Base-by-base conservation (phyloP, 2,888 invertebrate genomes). In the Dryococelus australis region DNA sequence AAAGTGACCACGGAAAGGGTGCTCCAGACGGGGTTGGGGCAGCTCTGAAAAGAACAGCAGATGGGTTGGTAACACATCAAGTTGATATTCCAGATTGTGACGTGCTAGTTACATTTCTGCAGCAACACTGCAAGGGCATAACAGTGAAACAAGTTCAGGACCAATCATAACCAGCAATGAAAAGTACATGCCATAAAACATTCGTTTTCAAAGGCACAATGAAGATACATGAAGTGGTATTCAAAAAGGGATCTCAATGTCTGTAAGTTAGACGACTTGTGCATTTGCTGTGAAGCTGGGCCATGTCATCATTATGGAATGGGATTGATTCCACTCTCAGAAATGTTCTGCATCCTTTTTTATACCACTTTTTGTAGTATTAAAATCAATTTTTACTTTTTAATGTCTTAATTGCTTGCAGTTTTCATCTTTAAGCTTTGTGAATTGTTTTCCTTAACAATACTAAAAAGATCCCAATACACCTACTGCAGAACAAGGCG, bases 201-300 rank as follows among this genome's bases (percentile, higher is more conserved):
- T 65, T 65, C 65, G 65, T 65, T 9, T 65, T 65, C 65, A 65
- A 65, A 65, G 65, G 65, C 65, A 65, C 65, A 65, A 65, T 65
- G 65, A 65, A 65, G 65, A 65, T 65, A 65, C 65, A 65, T 65
- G 65, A 65, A 65, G 65, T 65, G 16, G 65, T 65, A 65, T 65
- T 65, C 65, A 65, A 20, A n/a, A 65, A 65, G 65, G 65, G 65
- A 65, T 65, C 10, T 65, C 65, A 20, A 65, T 12, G 65, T 65
- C 16, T 65, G 65, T 16, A 65, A 65, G 65, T 65, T 65, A 65
- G 65, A 65, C 24, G 65, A 16, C 65, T 65, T 16, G 24, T 65
- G 65, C 65, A 65, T 16, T 65, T 12, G 65, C 65, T 65, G 65
- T 20, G 65, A 65, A 65, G 65, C 65, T 65, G 65, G 65, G 4